These are phyloP conservation scores for Rhinoderma darwinii DNA, from an alignment of 2,113 vertebrate genomes.

Conservation along the genomic window DNA sequence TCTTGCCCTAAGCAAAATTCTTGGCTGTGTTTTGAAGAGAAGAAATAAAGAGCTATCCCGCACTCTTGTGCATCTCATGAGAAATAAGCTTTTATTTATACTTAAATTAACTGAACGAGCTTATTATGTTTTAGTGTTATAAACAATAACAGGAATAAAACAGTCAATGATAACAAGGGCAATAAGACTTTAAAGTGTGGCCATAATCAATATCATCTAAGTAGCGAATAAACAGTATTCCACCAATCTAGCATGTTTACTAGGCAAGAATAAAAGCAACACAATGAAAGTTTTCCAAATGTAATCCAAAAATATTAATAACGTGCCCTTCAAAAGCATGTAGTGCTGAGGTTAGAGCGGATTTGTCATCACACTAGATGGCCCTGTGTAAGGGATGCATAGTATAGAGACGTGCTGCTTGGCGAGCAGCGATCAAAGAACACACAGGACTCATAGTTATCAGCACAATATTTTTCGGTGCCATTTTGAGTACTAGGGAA, in stretches of 20 bases:
- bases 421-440: too few relatives aligned
- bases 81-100: conserved; percentile 33
- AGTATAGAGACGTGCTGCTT: too few relatives aligned
- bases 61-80: conserved; percentile 10
- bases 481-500: too few relatives aligned
- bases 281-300: not conserved
- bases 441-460: too few relatives aligned
- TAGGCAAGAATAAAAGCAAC: not conserved
- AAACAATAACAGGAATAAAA: conserved; percentile 35
- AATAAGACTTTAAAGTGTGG: conserved; percentile 34
- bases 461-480: too few relatives aligned
- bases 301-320: not conserved
- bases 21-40: conserved; percentile 33
- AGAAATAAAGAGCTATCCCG: conserved; percentile 38
- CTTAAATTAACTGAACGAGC: conserved; percentile 33
- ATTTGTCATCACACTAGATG: too few relatives aligned
- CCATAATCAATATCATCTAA: conserved; percentile 30
- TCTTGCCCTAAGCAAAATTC: conserved; percentile 44
- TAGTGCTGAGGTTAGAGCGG: too few relatives aligned
- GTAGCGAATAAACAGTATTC: not conserved
- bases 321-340: too few relatives aligned
- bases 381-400: too few relatives aligned
- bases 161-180: conserved; percentile 28
- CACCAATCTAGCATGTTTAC: not conserved
- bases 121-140: conserved; percentile 6